Base-by-base conservation (phyloP, 2,888 invertebrate genomes). In the Melanostoma mellinum region DNA sequence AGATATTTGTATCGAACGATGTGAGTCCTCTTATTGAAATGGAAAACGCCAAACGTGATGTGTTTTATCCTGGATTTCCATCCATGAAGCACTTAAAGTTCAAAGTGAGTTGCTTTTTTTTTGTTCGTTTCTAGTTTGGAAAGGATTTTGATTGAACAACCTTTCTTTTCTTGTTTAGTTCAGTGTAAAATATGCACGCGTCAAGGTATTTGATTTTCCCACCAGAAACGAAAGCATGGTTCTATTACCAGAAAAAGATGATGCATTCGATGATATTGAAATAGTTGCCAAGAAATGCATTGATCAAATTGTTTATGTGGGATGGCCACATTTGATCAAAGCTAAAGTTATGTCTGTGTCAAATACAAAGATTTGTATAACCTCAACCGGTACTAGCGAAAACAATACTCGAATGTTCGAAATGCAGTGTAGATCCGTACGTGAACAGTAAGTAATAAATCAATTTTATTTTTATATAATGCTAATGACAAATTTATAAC, bases 281-380 rank as follows among this genome's bases (percentile, higher is more conserved):
- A 89, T 92, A 3, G 90, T 95, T 0, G 95, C 95, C 0, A 89
- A 92, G 5, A 92, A 95, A 50, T 90, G 95, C 44, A 89, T 98
- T 8, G 96, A 96, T 0, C 94, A 95, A 89, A 92, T 93, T 53
- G 93, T 98, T 2, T 96, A 94, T 92, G 96, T 97, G 3, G 94
- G 94, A 4, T 99, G 98, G 98, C 99, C 99, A 0, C 97, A 98
- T 92, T 93, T 99, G 68, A 93, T 94, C n/a, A 96, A 96, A 90
- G 97, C 97, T 10, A 94, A 93, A 94, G 95, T 90, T 92, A 93
- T 91, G 2, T 87, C 85, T 2, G 78, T 91, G 3, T 88, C 88
- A 0, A 87, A 88, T 44, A 73, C 85, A 0, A 85, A 87, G 0
- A 77, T 87, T 90, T 90, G 92, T 78, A 88, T 89, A 0, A 93